A percentile compares a stretch with the other conserved stretches of the same genome.
Conservation (phyloP, 2,113 vertebrate species). For the Machaerirhynchus nigripectus region DNA sequence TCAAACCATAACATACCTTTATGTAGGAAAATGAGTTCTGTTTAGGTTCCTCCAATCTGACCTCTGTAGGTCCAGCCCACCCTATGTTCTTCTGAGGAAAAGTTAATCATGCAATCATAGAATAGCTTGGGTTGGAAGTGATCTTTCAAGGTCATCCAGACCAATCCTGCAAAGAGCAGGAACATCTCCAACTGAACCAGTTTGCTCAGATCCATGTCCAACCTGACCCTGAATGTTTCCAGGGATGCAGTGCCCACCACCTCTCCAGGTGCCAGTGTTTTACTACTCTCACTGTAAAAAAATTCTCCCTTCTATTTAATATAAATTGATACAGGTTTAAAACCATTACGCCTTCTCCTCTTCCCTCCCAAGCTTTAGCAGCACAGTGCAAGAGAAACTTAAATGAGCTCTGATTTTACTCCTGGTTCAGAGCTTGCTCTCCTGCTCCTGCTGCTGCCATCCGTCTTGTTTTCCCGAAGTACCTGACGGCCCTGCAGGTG, state of each 20-base stretch:
- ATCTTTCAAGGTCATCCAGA: not conserved
- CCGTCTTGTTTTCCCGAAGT: not conserved
- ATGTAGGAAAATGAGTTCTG: not conserved
- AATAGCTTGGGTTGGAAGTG: not conserved
- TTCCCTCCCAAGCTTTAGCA: not conserved
- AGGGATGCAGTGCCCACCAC: not conserved
- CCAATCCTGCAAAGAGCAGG: not conserved
- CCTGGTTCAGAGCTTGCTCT: not conserved
- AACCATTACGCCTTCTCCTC: not conserved
- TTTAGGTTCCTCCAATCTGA: not conserved
- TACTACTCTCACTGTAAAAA: too few species aligned
- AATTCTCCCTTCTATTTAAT: not conserved
- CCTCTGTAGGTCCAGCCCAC: not conserved
- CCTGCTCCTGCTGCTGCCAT: not conserved
- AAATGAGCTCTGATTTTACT: not conserved
- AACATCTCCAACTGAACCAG: not conserved
- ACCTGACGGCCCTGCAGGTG: not conserved
- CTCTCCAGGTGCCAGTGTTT: accelerated
- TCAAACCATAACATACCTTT: not conserved
- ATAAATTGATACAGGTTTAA: not conserved
- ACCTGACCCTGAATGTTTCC: not conserved
- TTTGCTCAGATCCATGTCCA: not conserved
- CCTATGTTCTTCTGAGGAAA: not conserved
- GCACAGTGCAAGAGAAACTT: not conserved
- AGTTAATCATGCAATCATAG: not conserved